Evolutionary conservation across 1,140 invertebrate species (phyloP).

Genomic region (Hormaphis cornu): DNA sequence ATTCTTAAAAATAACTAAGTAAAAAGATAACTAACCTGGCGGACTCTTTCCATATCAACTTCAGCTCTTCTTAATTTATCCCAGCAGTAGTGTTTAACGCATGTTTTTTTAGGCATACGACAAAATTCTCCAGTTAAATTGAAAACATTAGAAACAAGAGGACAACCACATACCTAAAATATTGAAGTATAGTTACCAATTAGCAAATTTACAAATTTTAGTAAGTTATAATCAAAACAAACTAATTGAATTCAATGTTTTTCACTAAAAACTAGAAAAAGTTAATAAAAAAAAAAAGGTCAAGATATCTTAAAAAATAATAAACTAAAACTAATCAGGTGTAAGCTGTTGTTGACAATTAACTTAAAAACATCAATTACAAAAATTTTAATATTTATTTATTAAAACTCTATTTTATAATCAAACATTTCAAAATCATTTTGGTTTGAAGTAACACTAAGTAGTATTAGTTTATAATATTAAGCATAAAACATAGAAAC

Average conservation of each 20-base stretch:
- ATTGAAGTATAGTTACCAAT: neutral
- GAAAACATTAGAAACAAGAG: conserved; percentile 73
- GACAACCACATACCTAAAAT: conserved; percentile 74
- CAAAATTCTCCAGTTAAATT: conserved; percentile 73
- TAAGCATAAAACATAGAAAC: no score
- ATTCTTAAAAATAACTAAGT: neutral
- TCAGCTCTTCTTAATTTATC: conserved; percentile 88
- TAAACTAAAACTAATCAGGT: no score
- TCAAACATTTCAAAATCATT: no score
- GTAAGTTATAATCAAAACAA: neutral
- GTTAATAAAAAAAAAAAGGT: no score
- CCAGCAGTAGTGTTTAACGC: conserved; percentile 88
- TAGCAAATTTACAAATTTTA: neutral
- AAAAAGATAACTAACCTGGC: conserved; percentile 45
- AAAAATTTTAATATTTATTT: no score
- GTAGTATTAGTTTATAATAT: no score
- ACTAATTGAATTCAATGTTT: neutral
- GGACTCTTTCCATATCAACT: conserved; percentile 57
- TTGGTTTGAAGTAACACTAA: no score
- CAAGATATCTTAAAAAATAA: no score
- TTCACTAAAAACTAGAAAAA: neutral
- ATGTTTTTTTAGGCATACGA: conserved; percentile 78
- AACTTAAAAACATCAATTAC: no score
- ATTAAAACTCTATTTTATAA: no score
- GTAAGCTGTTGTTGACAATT: no score